Evolutionary conservation across 2,113 vertebrate genomes (phyloP).

Genomic region (Platichthys flesus): DNA sequence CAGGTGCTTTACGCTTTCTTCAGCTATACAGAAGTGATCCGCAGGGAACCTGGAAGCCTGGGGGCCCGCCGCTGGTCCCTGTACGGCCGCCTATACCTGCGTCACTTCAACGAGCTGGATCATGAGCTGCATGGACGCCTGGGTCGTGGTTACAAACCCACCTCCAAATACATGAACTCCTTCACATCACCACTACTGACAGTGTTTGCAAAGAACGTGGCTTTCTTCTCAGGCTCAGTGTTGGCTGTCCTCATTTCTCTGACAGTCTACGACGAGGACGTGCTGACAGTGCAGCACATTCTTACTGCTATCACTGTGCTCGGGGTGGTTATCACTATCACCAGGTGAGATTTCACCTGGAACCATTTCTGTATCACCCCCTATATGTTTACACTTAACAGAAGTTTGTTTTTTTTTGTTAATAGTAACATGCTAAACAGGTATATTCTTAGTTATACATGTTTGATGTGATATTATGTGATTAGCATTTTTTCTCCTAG

Average conservation of each 20-base stretch:
- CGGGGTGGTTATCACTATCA: conserved; percentile 92
- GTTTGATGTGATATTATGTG: too few species aligned
- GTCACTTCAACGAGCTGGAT: conserved; percentile 97
- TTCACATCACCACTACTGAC: conserved; percentile 95
- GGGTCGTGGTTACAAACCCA: conserved; percentile 95
- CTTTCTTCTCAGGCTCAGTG: conserved; percentile 98
- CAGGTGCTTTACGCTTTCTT: conserved; percentile 99
- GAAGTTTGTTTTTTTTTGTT: too few species aligned
- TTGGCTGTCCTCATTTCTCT: conserved; percentile 96
- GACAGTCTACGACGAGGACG: conserved; percentile 97
- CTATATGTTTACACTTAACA: background rate
- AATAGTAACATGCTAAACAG: too few species aligned
- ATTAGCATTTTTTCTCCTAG: too few species aligned
- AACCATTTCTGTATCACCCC: background rate
- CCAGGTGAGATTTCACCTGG: conserved; percentile 85
- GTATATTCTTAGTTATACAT: too few species aligned
- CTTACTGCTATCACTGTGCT: conserved; percentile 96
- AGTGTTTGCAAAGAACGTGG: conserved; percentile 94
- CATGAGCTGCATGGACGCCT: conserved; percentile 95
- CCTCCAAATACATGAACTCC: conserved; percentile 99
- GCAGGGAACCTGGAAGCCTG: conserved; percentile 94
- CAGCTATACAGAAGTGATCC: conserved; percentile 97
- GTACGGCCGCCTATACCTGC: conserved; percentile 93
- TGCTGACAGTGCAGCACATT: conserved; percentile 95
- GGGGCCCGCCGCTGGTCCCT: conserved; percentile 98